Percentiles rank a stretch among this genome's conserved stretches.
These are phyloP conservation scores for Vidua chalybeata DNA, from an alignment of 2,113 vertebrate genomes.

Conservation along the genomic window DNA sequence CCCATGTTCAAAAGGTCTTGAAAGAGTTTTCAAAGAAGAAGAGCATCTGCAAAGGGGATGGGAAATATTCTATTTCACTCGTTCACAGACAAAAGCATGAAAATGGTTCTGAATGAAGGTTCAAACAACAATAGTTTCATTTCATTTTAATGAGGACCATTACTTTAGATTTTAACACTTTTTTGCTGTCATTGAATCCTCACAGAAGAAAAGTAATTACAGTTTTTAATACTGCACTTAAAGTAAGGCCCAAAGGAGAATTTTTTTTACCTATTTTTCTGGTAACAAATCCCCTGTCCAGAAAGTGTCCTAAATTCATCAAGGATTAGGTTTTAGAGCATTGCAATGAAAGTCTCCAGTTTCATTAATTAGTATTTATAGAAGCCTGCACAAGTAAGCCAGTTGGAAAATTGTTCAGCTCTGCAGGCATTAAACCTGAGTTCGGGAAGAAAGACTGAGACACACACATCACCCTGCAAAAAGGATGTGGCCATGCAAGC, in stretches of 20 bases:
- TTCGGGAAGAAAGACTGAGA: not conserved
- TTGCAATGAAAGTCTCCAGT: not conserved
- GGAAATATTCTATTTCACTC: not conserved
- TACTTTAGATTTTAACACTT: not conserved
- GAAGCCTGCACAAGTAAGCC: not conserved
- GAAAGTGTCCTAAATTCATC: not conserved
- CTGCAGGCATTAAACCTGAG: not conserved
- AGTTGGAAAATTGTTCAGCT: not conserved
- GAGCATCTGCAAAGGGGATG: not conserved
- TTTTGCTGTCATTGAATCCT: not conserved
- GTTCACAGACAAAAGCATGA: not conserved
- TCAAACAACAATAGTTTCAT: not conserved
- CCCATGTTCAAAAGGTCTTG: not conserved
- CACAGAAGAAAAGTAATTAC: not conserved
- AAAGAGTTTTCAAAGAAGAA: not conserved
- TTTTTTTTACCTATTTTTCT: not conserved
- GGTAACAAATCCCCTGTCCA: not conserved
- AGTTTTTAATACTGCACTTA: not conserved
- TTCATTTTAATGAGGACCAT: not conserved
- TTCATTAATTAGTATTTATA: not conserved
- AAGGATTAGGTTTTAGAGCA: not conserved
- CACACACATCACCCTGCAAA: accelerated
- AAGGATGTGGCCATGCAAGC: accelerated
- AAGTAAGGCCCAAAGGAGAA: not conserved
- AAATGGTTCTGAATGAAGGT: not conserved